A percentile compares a stretch with the other conserved stretches of the same genome.
These are phyloP conservation scores for Fopius arisanus DNA, from an alignment of 1,140 invertebrate genomes.

Conservation along the genomic window DNA sequence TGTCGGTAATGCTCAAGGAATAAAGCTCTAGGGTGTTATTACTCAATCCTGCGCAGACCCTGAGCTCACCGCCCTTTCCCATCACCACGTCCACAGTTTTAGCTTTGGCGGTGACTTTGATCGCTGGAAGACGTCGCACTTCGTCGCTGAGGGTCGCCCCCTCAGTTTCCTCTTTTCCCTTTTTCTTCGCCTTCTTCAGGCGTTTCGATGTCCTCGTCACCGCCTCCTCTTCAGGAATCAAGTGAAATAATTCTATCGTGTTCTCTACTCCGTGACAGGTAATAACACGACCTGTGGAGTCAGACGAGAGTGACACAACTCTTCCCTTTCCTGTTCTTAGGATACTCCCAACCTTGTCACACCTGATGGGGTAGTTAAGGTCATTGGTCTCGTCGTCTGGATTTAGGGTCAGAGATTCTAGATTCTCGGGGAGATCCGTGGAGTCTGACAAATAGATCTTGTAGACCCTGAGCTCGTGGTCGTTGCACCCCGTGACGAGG, in stretches of 20 bases:
- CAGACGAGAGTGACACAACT: slow-evolving; percentile 72
- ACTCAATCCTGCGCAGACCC: slow-evolving; percentile 69
- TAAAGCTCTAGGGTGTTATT: slow-evolving; percentile 78
- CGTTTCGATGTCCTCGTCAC: slow-evolving; percentile 75
- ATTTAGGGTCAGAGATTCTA: slow-evolving; percentile 52
- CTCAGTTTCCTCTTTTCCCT: slow-evolving; percentile 48
- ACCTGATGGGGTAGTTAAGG: slow-evolving; percentile 71
- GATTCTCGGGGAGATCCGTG: slow-evolving; percentile 58
- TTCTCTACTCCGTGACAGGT: slow-evolving; percentile 85
- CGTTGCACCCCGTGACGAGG: slow-evolving; percentile 86
- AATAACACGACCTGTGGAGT: slow-evolving; percentile 74
- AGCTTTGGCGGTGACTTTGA: slow-evolving; percentile 74
- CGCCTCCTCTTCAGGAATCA: slow-evolving; percentile 80
- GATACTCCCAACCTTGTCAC: slow-evolving; percentile 78
- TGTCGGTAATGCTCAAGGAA: slow-evolving; percentile 59
- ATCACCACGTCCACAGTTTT: slow-evolving; percentile 75
- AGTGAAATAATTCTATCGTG: slow-evolving; percentile 83
- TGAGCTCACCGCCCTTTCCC: slow-evolving; percentile 73
- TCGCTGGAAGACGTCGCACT: slow-evolving; percentile 73
- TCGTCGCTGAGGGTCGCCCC: slow-evolving; percentile 73
- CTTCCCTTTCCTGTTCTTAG: slow-evolving; percentile 79
- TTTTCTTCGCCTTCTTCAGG: slow-evolving; percentile 76
- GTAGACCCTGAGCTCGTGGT: slow-evolving; percentile 87
- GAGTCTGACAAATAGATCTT: slow-evolving; percentile 65
- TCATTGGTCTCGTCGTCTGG: slow-evolving; percentile 70